A percentile compares a stretch with the other conserved stretches of the same genome.
Conservation (phyloP, 2,113 vertebrate genomes). For the Lamprologus callipterus region DNA sequence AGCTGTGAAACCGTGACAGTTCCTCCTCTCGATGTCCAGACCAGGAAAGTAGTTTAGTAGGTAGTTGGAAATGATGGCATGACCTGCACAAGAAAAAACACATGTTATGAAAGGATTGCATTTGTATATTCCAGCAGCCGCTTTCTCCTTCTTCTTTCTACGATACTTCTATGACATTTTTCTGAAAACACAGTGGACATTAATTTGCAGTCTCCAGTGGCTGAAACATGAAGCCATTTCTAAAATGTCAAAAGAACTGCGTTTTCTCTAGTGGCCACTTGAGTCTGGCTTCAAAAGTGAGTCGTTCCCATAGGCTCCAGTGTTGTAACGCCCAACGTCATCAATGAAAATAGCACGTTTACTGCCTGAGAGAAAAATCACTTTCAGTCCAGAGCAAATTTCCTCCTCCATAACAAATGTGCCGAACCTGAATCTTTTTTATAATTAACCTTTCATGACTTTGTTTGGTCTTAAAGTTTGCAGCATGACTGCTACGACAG, state of each 20-base stretch:
- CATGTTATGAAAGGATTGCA: neutral
- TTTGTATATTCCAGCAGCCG: neutral
- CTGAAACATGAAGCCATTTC: neutral
- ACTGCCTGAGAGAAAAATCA: neutral
- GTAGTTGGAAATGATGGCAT: constrained; percentile 83
- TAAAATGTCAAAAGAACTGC: neutral
- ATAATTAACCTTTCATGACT: neutral
- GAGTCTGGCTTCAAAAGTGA: neutral
- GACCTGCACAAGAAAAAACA: constrained; percentile 69
- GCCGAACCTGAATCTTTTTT: neutral
- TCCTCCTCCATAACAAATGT: neutral
- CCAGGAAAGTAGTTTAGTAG: constrained; percentile 89
- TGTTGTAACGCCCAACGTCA: neutral
- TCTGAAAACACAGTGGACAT: neutral
- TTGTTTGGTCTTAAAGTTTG: neutral
- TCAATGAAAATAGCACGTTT: neutral
- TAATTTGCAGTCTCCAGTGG: neutral
- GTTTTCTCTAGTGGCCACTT: neutral
- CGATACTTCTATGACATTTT: neutral
- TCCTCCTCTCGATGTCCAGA: constrained; percentile 88
- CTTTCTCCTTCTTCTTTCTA: neutral
- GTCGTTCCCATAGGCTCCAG: neutral
- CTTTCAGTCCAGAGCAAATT: neutral
- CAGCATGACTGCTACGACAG: neutral
- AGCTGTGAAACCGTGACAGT: constrained; percentile 87